Percentiles rank a stretch among this genome's conserved stretches.
Conservation (phyloP, 2,888 invertebrate genomes). For the Adela reaumurella region DNA sequence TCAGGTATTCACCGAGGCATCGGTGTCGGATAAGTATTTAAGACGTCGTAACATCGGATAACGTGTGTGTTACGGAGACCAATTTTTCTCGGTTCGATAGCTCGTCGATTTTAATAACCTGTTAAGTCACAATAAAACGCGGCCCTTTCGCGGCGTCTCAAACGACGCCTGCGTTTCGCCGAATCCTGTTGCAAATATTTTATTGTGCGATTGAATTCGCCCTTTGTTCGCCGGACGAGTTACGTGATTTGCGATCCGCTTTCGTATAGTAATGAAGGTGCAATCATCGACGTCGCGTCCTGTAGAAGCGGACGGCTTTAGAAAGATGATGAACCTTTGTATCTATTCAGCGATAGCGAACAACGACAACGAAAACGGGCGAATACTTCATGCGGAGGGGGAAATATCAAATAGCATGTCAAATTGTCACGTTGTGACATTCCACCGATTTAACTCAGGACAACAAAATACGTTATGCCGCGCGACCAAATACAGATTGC, state of each 20-base stretch:
- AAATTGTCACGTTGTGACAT: too few relatives aligned
- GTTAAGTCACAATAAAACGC: neutral
- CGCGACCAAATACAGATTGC: too few relatives aligned
- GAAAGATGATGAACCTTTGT: neutral
- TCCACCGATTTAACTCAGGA: too few relatives aligned
- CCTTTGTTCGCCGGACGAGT: neutral
- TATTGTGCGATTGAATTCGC: neutral
- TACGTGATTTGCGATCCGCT: constrained; percentile 1
- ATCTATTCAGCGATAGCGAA: neutral
- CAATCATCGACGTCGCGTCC: neutral
- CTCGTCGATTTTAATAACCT: neutral
- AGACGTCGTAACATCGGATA: too few relatives aligned
- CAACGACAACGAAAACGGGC: too few relatives aligned
- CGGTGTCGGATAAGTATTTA: too few relatives aligned
- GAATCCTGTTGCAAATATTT: constrained; percentile 3
- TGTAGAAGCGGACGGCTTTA: neutral
- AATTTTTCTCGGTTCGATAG: neutral
- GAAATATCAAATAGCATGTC: too few relatives aligned
- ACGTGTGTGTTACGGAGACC: neutral
- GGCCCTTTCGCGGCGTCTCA: neutral
- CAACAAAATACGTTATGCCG: too few relatives aligned
- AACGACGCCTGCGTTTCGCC: neutral
- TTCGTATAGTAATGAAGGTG: constrained; percentile 2
- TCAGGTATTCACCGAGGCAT: too few relatives aligned
- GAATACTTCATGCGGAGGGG: too few relatives aligned